Base-by-base conservation (phyloP, 2,113 vertebrate species). In the Crypturellus undulatus region DNA sequence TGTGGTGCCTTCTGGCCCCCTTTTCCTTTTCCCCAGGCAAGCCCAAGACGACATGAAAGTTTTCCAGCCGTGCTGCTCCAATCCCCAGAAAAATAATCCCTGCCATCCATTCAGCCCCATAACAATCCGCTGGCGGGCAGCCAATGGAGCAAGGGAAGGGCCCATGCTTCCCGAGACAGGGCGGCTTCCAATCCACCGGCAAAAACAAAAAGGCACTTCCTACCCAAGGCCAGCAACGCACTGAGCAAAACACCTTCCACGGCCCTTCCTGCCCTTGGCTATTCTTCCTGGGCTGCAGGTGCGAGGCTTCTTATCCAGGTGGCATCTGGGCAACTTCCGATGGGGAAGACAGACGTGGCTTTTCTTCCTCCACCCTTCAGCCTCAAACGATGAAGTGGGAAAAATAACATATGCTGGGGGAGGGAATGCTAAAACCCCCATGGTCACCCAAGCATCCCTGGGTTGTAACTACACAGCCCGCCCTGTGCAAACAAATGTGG, bases 41-140 rank as follows among this genome's bases (percentile, higher is more conserved):
- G 25, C 13, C 26, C 30, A 32, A 69, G 79, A 62, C 45, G 63
- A 38, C n/a, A 30, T 51, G 79, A 95, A 95, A 10, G 62, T 13
- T 14, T 93, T 94, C 84, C 79, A 84, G 87, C 92, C 89, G 49
- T 21, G 28, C 47, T 71, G 58, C 51, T 54, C 56, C 68, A 69
- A 78, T 64, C 72, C 76, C 93, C 72, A 76, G 90, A 95, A 96
- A 90, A 93, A 82, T 34, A 62, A 49, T 26, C 7, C 51, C 91
- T 86, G 63, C 87, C 69, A 69, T 69, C 90, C 88, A 95, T 96
- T 97, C 88, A 84, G 67, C 81, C 92, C 87, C 80, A n/a, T 89
- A 96, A 97, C 96, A 97, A 97, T 96, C 94, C 87, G 40, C 2
- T 32, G 96, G 95, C 93, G 52, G 34, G 43, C 32, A 3, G 94